phyloP scores from a whole-genome alignment of 2,888 invertebrate species.

The Colostygia pectinataria region DNA sequence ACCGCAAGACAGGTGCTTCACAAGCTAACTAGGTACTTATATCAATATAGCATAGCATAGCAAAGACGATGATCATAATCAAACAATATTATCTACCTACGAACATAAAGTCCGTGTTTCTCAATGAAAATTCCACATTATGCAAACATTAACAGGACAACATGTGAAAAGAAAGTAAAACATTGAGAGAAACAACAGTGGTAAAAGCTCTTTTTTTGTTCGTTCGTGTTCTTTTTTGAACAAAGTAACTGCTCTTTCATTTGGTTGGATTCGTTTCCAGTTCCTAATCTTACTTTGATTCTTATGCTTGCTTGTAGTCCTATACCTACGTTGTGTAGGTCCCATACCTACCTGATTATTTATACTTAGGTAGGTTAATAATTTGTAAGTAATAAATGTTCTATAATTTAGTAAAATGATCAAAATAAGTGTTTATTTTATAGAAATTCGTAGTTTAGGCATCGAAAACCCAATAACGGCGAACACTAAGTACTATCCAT shows the following conservation, averaged over 20 bases:
- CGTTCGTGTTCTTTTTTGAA: not conserved
- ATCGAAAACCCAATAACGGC: conserved; percentile 7
- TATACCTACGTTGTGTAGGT: too few relatives aligned
- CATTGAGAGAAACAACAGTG: not conserved
- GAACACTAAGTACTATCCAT: not conserved
- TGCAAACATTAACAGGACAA: conserved; percentile 8
- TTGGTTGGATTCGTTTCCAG: not conserved
- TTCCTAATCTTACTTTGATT: not conserved
- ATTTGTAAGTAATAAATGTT: too few relatives aligned
- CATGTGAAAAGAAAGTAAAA: conserved; percentile 9
- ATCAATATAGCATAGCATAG: too few relatives aligned
- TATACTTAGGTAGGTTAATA: too few relatives aligned
- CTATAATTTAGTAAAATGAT: too few relatives aligned
- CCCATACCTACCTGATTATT: too few relatives aligned
- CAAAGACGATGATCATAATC: too few relatives aligned
- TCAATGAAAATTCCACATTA: conserved; percentile 9
- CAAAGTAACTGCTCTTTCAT: conserved; percentile 5
- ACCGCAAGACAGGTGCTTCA: too few relatives aligned
- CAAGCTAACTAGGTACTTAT: too few relatives aligned
- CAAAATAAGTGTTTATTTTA: too few relatives aligned
- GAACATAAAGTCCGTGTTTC: not conserved
- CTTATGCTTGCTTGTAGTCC: too few relatives aligned
- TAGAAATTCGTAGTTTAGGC: too few relatives aligned
- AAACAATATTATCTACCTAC: not conserved
- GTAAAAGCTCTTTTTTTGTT: not conserved